Base-by-base conservation (phyloP, 2,888 invertebrate genomes). In the Leucoma salicis region DNA sequence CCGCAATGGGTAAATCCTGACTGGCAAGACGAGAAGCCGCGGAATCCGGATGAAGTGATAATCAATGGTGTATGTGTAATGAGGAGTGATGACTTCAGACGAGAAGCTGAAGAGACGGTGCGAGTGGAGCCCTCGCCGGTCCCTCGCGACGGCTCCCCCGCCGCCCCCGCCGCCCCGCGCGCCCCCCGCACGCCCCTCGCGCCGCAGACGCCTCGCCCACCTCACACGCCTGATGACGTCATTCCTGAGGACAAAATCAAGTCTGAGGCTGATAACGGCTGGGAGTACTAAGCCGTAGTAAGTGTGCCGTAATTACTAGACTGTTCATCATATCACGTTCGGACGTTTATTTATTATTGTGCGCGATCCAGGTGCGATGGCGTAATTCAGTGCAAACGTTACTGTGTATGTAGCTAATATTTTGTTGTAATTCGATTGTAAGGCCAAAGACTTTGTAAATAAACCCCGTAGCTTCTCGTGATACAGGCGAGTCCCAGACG, bases 1-100 rank as follows among this genome's bases (percentile, higher is more conserved):
- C 98, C 99, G 1, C 98, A 99, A 83, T 98, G 98, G 97, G 97
- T 98, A 3, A 98, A 98, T 81, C 98, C 98, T 5, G 96, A 96
- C 64, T 96, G 96, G 95, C 95, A 95, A 70, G 95, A 95, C 70
- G 92, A 92, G 57, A 90, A 91, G 57, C 89, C 91, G 12, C 80
- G 90, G 31, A 85, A 78, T 69, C 88, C 82, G 51, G 94, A 94
- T 66, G 96, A 96, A 73, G 96, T 96, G 15, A 97, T 97, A 69
- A 97, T 97, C 64, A 97, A 97, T 73, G 97, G 97, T 0, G 97
- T 97, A 15, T 97, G 97, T 74, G 97, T 97, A 4, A 96, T 97
- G 95, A 93, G 95, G 61, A 94, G 95, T 44, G 95, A 94, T 58
- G 95, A 95, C 74, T 95, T 94, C 74, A 80, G 91, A 32, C 81